phyloP scores from a whole-genome alignment of 2,113 vertebrate species.

The Cyanoliseus patagonus region DNA sequence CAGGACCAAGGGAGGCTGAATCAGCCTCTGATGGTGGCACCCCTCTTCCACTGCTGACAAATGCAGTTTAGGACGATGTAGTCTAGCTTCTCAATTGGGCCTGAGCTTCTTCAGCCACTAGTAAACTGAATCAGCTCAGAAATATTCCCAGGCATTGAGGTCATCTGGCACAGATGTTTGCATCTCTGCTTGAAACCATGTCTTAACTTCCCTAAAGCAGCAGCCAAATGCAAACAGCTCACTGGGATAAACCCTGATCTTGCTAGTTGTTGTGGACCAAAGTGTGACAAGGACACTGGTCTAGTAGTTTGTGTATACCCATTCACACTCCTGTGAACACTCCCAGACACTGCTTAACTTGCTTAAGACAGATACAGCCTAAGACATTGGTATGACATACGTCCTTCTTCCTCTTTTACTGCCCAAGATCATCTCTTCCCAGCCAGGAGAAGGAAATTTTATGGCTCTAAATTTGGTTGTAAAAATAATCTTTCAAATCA shows the following conservation, averaged over 20 bases:
- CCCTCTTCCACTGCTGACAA: background rate
- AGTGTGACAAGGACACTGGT: background rate
- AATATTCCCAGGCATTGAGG: background rate
- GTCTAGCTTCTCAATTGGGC: background rate
- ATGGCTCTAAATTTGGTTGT: background rate
- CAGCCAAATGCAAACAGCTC: background rate
- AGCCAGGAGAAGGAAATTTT: background rate
- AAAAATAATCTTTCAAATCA: background rate
- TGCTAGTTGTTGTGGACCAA: background rate
- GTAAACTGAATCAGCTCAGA: background rate
- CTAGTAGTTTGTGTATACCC: background rate
- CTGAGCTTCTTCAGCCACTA: background rate
- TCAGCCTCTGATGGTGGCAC: background rate
- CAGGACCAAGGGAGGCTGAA: background rate
- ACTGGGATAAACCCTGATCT: background rate
- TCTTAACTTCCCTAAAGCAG: background rate
- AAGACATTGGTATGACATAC: background rate
- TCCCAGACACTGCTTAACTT: background rate
- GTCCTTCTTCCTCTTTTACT: background rate
- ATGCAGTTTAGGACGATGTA: background rate
- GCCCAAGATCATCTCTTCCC: background rate
- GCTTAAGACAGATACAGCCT: background rate
- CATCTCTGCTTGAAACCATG: background rate
- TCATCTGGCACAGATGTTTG: background rate
- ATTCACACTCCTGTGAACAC: accelerated